phyloP scores from a whole-genome alignment of 1,140 invertebrate species.

The Lepidotrigona ventralis region DNA sequence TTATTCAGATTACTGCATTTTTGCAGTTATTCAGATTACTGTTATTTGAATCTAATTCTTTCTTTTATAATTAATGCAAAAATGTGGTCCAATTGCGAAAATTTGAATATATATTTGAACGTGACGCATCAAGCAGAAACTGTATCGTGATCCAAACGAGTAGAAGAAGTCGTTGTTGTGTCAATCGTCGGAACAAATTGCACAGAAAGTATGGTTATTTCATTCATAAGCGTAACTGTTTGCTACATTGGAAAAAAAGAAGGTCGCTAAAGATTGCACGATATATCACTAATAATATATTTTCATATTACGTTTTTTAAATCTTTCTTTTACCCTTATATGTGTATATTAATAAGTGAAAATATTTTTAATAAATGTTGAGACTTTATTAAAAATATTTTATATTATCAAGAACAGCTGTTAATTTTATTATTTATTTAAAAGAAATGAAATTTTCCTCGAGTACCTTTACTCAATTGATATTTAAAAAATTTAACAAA shows the following conservation, averaged over 20 bases:
- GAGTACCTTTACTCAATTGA: neutral
- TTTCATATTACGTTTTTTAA: neutral
- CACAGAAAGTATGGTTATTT: constrained; percentile 63
- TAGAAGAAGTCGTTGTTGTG: constrained; percentile 17
- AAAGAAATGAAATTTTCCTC: neutral
- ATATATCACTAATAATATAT: neutral
- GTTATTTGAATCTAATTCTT: neutral
- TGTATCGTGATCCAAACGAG: constrained; percentile 12
- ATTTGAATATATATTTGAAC: neutral
- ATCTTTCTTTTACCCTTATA: neutral
- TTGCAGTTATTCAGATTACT: neutral
- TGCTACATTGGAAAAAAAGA: constrained; percentile 30
- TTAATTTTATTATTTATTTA: neutral
- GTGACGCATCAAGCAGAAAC: neutral
- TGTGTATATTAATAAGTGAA: constrained; percentile 7
- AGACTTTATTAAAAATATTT: neutral
- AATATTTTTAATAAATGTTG: neutral
- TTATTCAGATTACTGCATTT: neutral
- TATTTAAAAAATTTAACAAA: neutral
- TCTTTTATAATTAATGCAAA: neutral
- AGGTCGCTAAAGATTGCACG: neutral
- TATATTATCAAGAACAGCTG: neutral
- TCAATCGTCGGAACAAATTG: constrained; percentile 50
- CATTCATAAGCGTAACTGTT: constrained; percentile 59
- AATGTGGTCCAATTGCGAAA: neutral